Base-by-base conservation (phyloP, 2,888 invertebrate genomes). In the Apodemia zela region DNA sequence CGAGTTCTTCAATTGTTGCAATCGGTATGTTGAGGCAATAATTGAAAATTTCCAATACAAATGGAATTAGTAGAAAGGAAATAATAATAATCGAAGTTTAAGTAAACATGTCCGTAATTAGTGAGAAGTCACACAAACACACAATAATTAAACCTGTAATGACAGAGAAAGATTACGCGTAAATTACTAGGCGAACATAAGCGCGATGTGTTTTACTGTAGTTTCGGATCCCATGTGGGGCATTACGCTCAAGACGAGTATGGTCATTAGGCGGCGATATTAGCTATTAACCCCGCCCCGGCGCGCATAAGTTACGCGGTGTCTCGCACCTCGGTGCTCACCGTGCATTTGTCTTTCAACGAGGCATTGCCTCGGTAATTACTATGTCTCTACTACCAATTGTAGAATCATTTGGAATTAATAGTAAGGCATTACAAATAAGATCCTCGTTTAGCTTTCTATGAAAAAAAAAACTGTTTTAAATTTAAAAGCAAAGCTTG, bases 211-310 rank as follows among this genome's bases (percentile, higher is more conserved):
- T 75, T 73, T 75, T 42, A 62, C 57, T 38, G 58, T 58, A 62
- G 77, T 80, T 77, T 72, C 66, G 72, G 73, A 71, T 79, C 76
- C 87, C 89, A 82, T 78, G 88, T 79, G 89, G 84, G 81, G 80
- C 87, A 87, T 89, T 88, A 87, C 83, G 81, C 75, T 76, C 81
- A 83, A 88, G 87, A 88, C 85, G 87, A 82, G 82, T 81, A 81
- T 84, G 89, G 90, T 90, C 92, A 92, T 92, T 92, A 92, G 87
- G 81, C 86, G 79, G 80, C 87, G 85, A 87, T 92, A 92, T 91
- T 90, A 92, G 89, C 92, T 90, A 90, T 91, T 90, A 90, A 82
- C 88, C 83, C 84, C 81, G 80, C 84, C 85, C 81, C 78, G 73
- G 72, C 69, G 72, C 72, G 75, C 75, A 75, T 88, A 87, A 86